A percentile compares a stretch with the other conserved stretches of the same genome.
Evolutionary conservation across 2,797 vertebrate species (phyloP).

Genomic region (Emys orbicularis): DNA sequence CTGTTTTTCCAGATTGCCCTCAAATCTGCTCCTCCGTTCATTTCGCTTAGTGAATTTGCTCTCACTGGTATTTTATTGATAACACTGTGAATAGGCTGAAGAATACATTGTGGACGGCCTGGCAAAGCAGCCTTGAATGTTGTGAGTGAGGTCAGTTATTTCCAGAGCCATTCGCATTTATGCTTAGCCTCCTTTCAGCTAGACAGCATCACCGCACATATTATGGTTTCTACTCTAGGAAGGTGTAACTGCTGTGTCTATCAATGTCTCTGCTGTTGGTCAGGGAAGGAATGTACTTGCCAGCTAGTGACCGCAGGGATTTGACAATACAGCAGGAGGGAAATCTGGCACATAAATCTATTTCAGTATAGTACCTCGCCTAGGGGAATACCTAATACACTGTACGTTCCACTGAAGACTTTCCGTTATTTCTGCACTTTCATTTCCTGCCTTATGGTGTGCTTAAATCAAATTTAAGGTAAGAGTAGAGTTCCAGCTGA

Average conservation of each 20-base stretch:
- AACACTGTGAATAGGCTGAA: fast-evolving
- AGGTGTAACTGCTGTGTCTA: neutral
- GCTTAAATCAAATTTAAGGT: conserved; percentile 62
- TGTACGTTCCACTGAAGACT: neutral
- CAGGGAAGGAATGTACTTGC: fast-evolving
- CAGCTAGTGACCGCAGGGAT: fast-evolving
- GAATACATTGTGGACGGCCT: neutral
- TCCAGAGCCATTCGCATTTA: fast-evolving
- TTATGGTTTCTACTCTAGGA: neutral
- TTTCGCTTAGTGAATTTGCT: neutral
- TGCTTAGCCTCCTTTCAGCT: neutral
- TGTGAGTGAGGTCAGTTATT: neutral
- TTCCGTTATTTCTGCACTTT: conserved; percentile 23
- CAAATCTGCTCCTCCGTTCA: neutral
- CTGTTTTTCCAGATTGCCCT: no score
- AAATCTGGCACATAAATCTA: neutral
- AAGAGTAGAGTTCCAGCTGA: conserved; percentile 52
- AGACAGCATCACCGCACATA: fast-evolving
- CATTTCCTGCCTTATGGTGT: conserved; percentile 19
- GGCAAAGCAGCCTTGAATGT: neutral
- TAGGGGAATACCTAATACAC: fast-evolving
- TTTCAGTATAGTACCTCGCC: fast-evolving
- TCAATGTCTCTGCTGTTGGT: fast-evolving
- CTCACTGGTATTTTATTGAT: neutral
- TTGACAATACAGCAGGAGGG: neutral